A percentile compares a stretch with the other conserved stretches of the same genome.
Evolutionary conservation across 2,113 vertebrate species (phyloP).

Genomic region (Arizona elegans): DNA sequence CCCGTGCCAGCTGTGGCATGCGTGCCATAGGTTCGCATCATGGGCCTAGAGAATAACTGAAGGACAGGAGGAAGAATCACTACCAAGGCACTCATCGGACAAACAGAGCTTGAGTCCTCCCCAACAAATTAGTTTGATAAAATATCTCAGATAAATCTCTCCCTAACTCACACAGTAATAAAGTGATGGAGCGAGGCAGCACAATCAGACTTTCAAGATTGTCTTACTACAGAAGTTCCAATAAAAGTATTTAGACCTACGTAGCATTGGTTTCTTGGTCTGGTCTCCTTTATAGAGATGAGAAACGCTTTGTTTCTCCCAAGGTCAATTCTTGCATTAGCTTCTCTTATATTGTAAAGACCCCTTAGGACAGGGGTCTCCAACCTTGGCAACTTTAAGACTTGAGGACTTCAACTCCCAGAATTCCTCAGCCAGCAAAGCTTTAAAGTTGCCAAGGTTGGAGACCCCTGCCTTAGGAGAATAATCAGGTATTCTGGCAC

Average conservation of each 20-base stretch:
- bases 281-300: neutral
- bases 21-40: too few species aligned
- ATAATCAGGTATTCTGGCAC: neutral
- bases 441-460: too few species aligned
- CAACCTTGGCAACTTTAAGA: too few species aligned
- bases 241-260: neutral
- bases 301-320: neutral
- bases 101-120: neutral
- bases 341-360: neutral
- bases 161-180: neutral
- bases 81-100: neutral
- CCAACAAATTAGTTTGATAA: neutral
- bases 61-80: neutral
- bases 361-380: neutral
- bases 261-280: neutral
- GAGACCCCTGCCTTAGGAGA: neutral
- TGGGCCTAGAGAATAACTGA: neutral
- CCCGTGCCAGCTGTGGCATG: too few species aligned
- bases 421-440: too few species aligned
- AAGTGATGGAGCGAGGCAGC: neutral
- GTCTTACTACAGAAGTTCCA: neutral
- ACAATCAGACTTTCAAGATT: neutral
- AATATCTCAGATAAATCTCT: neutral
- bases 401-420: too few species aligned
- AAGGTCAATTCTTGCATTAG: neutral